Conservation (phyloP, 2,888 invertebrate species). For the Phrixothrix hirtus region DNA sequence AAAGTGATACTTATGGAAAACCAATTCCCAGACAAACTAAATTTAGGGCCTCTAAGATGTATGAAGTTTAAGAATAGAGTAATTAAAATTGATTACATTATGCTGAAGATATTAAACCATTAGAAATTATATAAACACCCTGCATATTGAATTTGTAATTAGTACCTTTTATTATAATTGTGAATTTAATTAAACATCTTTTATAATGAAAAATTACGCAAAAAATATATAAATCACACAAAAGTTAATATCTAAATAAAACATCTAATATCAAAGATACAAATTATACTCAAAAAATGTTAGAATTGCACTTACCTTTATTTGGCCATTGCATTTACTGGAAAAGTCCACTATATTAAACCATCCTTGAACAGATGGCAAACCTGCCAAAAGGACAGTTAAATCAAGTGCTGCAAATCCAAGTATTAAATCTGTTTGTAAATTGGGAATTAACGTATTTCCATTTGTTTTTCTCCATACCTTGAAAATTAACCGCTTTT, state of each 20-base stretch:
- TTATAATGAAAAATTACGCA: not conserved
- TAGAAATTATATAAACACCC: no score
- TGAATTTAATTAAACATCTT: not conserved
- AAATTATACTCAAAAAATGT: no score
- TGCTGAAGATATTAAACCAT: no score
- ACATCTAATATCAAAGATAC: no score
- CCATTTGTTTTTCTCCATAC: constrained; percentile 62
- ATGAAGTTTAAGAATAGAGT: no score
- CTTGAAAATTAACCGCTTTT: constrained; percentile 64
- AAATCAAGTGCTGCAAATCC: constrained; percentile 66
- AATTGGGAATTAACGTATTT: constrained; percentile 56
- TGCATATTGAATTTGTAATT: not conserved
- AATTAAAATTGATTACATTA: no score
- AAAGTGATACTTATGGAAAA: no score
- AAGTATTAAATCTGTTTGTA: constrained; percentile 62
- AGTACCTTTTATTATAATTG: not conserved
- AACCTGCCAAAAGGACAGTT: constrained; percentile 58
- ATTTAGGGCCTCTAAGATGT: no score
- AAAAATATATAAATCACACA: not conserved
- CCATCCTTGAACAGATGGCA: constrained; percentile 64
- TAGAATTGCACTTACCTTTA: constrained; percentile 56
- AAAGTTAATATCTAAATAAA: not conserved
- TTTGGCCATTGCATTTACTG: constrained; percentile 63
- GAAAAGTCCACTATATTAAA: constrained; percentile 66
- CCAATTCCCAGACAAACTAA: no score